Conservation (phyloP, 2,888 invertebrate genomes). For the Mythimna ferrago region DNA sequence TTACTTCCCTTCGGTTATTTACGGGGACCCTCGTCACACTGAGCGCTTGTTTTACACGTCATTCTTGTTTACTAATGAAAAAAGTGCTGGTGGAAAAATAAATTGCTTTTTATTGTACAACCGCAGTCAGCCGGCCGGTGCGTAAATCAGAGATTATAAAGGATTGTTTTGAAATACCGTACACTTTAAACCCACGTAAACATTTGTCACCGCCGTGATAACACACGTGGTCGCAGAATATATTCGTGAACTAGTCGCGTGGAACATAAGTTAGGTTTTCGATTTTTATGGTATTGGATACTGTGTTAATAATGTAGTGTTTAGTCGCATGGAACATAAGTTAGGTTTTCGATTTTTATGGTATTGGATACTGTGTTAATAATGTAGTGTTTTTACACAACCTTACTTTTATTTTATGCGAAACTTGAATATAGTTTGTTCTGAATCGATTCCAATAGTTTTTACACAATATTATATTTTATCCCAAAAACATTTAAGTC, state of each 20-base stretch:
- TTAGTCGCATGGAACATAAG: no score
- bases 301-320: neutral
- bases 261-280: neutral
- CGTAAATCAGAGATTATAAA: conserved; percentile 86
- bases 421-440: no score
- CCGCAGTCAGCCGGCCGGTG: conserved; percentile 78
- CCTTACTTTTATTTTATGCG: no score
- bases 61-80: conserved; percentile 89
- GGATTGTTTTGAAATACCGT: conserved; percentile 79
- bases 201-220: conserved; percentile 77
- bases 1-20: conserved; percentile 86
- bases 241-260: conserved; percentile 46
- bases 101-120: conserved; percentile 88
- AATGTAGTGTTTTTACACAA: no score
- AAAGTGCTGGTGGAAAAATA: conserved; percentile 84
- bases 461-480: no score
- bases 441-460: no score
- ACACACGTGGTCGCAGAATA: conserved; percentile 65
- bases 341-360: neutral
- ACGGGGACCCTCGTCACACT: conserved; percentile 84
- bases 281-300: neutral
- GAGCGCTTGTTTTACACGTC: conserved; percentile 88
- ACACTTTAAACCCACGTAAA: conserved; percentile 78
- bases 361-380: neutral
- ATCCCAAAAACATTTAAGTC: no score